Base-by-base conservation (phyloP, 2,113 vertebrate species). In the Burhinus bistriatus region DNA sequence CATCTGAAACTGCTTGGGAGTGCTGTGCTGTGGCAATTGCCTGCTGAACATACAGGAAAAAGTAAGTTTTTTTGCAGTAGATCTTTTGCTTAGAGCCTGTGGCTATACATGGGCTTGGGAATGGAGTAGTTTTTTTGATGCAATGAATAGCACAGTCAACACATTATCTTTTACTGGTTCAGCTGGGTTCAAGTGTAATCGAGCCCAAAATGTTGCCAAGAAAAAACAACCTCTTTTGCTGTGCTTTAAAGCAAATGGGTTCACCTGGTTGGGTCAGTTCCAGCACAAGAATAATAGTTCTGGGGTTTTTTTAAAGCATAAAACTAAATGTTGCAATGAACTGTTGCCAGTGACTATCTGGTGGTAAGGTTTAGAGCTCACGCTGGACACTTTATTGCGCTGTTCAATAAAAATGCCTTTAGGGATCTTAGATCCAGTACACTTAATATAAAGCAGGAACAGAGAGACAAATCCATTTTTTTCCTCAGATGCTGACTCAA, bases 241-340 rank as follows among this genome's bases (percentile, higher is more conserved):
- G 57, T 89, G 55, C 26, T 87, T 73, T 84, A 89, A 89, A 93
- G 71, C 55, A 92, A 78, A 75, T 20, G 25, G 4, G 12, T 84
- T 96, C 83, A 89, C 96, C 77, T 95, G 72, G 22, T 65, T 91
- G 91, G 80, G 77, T 51, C 59, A 47, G 69, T 62, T 94, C 83
- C 87, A 90, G 66, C 30, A 36, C 27, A 77, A 57, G 15, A 61
- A 61, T 70, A 76, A 79, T 26, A 47, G 23, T 42, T 73, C 29
- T 13, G 29, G 23, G 4, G 9, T 7, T 1, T 0, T 86, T 29
- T 11, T 13, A 21, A 79, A 85, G 57, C 44, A 22, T 80, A 47
- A 89, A 90, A 42, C 42, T 58, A 26, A 77, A 81, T 30, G 45
- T 78, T 78, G 64, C 93, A 75, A 71, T 38, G 69, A 89, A 54